These are phyloP conservation scores for Trinorchestia longiramus DNA, from an alignment of 1,140 invertebrate genomes.

Conservation along the genomic window DNA sequence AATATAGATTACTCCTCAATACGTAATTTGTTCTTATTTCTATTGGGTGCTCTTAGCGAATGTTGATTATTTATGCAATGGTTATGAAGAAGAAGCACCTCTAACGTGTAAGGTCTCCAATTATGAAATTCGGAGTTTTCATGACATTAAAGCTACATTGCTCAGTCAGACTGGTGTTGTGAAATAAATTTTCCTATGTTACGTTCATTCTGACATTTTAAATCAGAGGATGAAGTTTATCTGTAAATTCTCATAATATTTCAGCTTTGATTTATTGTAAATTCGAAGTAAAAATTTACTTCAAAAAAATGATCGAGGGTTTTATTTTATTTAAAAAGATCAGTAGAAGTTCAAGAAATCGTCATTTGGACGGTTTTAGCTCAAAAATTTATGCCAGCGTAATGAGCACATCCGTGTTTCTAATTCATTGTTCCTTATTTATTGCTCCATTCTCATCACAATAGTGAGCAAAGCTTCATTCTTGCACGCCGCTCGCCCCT, in stretches of 20 bases:
- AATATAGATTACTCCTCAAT: background rate
- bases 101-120: background rate
- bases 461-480: background rate
- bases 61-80: background rate
- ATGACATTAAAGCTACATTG: too few relatives aligned
- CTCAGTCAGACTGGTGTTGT: too few relatives aligned
- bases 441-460: background rate
- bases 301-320: too few relatives aligned
- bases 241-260: too few relatives aligned
- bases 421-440: background rate
- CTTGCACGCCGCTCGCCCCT: background rate
- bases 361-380: background rate
- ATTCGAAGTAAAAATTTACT: too few relatives aligned
- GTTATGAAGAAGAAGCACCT: background rate
- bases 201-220: too few relatives aligned
- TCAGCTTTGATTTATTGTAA: too few relatives aligned
- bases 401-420: background rate
- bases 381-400: background rate
- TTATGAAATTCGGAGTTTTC: too few relatives aligned
- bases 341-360: background rate
- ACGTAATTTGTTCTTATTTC: background rate
- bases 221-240: too few relatives aligned
- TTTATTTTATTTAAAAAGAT: too few relatives aligned
- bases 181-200: too few relatives aligned
- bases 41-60: background rate